A percentile compares a stretch with the other conserved stretches of the same genome.
Conservation (phyloP, 92 coral and sea anemone genomes). For the Chrysogorgia sp. region DNA sequence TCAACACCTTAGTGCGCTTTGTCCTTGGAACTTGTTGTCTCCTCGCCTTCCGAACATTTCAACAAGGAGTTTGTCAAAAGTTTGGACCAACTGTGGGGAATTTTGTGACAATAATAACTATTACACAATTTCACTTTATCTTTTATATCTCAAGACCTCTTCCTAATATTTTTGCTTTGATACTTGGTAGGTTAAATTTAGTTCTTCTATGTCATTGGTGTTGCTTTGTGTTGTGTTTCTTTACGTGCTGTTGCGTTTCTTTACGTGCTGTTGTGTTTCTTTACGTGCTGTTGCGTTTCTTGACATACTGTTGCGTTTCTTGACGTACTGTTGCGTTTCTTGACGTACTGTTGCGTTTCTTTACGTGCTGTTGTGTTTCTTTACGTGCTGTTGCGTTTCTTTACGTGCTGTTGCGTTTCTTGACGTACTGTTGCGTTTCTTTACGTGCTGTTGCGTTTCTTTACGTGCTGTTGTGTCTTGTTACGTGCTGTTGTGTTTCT, state of each 20-base stretch:
- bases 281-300: neutral
- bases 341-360: neutral
- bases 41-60: constrained; percentile 67
- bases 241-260: neutral
- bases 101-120: constrained; percentile 63
- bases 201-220: neutral
- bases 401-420: neutral
- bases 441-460: neutral
- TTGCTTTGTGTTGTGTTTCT: neutral
- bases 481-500: neutral
- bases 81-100: constrained; percentile 82
- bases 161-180: constrained; percentile 91
- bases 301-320: neutral
- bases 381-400: too few relatives aligned
- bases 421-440: neutral
- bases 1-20: constrained; percentile 67
- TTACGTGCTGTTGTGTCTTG: neutral
- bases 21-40: constrained; percentile 70
- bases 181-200: constrained; percentile 68
- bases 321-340: neutral
- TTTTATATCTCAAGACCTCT: constrained; percentile 91
- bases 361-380: neutral
- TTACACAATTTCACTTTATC: constrained; percentile 87
- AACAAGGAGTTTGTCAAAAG: constrained; percentile 70
- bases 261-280: too few relatives aligned